Conservation (phyloP, 2,113 vertebrate species). For the Scortum barcoo region DNA sequence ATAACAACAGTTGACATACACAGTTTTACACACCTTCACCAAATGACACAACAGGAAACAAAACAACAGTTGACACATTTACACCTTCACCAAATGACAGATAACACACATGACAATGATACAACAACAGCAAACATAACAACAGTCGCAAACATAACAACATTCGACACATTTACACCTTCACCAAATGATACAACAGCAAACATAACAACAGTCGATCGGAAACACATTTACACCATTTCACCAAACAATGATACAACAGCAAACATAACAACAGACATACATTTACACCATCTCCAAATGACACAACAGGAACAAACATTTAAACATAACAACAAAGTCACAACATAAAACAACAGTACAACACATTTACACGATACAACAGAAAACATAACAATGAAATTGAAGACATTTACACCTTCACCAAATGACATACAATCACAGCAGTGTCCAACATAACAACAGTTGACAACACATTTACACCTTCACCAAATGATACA, state of each 20-base stretch:
- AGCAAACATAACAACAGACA: background rate
- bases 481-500: no score
- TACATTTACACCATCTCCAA: background rate
- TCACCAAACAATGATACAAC: background rate
- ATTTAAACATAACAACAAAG: no score
- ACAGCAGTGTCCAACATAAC: no score
- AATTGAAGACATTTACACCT: no score
- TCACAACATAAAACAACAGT: no score
- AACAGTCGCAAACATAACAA: background rate
- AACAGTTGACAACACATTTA: no score
- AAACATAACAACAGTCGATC: background rate
- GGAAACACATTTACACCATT: background rate
- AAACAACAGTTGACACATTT: background rate
- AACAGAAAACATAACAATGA: no score
- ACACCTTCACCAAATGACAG: no score
- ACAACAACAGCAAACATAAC: no score
- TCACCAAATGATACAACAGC: background rate
- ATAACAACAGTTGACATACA: no score
- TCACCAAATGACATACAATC: no score
- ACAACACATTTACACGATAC: no score
- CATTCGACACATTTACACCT: background rate
- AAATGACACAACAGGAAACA: background rate
- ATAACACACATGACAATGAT: background rate
- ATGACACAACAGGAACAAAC: constrained; percentile 6
- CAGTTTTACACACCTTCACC: background rate